Evolutionary conservation across 2,113 vertebrate genomes (phyloP), one percentile per base, ranked within the genome.

Genomic region (Ondatra zibethicus): DNA sequence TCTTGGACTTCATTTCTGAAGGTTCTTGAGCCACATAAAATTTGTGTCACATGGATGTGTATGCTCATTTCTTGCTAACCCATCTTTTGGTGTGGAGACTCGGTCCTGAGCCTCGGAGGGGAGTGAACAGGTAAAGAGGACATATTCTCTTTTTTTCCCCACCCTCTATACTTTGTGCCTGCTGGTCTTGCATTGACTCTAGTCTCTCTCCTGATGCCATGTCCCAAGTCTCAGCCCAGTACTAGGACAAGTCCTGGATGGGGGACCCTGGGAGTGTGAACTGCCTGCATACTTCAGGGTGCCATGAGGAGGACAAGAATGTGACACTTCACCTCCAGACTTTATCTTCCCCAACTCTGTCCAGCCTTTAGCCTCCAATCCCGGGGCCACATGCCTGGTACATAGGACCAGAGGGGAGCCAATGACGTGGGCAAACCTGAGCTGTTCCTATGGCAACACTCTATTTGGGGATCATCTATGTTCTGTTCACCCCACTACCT

Each of bases 171-270:
- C 29, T 66, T 31, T 33, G 19, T 55, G 47, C 21, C 75, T 91
- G 75, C 58, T 65, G 31, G 45, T 47, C 63, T 77, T 33, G 88
- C 36, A 19, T 36, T 33, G 73, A 25, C 29, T 25, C 58, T 7
- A 47, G 58, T 27, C 23, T 77, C 19, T 85, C 8, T 85, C 81
- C 81, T 65, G 31, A 31, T 25, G 52, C 31, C 25, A 8, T 9
- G 52, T 36, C 52, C 63, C 77, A 14, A 19, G 11, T 4, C 33
- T 23, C 36, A 88, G 68, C 8, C 86, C 31, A n/a, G 73, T 8
- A 13, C 47, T n/a, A 23, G 72, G 52, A 19, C n/a, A 29, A 3
- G 4, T 39, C 21, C 17, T 10, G 0, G 0, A 7, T 47, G 0
- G 13, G 19, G 61, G 42, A 55, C 19, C 31, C 5, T 0, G 12